Evolutionary conservation across 92 coral and sea anemone genomes (phyloP).

Genomic region (Bergia sp.): DNA sequence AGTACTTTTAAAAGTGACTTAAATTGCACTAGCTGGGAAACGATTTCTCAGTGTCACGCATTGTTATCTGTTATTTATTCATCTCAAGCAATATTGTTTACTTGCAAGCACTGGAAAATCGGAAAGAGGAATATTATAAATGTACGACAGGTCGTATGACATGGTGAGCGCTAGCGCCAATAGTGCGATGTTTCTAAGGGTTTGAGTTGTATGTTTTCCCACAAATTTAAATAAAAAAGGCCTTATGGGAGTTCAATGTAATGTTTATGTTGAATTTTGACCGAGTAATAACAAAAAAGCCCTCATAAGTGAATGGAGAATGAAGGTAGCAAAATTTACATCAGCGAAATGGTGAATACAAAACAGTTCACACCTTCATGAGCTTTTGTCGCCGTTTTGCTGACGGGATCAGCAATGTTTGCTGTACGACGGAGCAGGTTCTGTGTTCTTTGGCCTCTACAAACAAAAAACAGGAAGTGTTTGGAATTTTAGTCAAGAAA

Average conservation of each 20-base stretch:
- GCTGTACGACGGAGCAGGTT: constrained; percentile 84
- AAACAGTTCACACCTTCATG: constrained; percentile 74
- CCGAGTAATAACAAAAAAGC: too few relatives aligned
- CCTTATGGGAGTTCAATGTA: too few relatives aligned
- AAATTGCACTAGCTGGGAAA: not conserved
- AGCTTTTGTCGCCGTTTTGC: constrained; percentile 84
- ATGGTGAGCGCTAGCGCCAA: too few relatives aligned
- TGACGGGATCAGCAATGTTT: constrained; percentile 91
- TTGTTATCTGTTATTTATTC: not conserved
- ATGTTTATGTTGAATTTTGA: too few relatives aligned
- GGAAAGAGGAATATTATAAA: too few relatives aligned
- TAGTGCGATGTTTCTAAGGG: too few relatives aligned
- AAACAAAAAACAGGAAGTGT: not conserved
- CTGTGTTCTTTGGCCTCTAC: constrained; percentile 69
- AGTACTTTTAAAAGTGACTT: not conserved
- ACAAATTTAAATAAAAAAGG: too few relatives aligned
- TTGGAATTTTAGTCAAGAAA: too few relatives aligned
- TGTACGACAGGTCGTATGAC: too few relatives aligned
- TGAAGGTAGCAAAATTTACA: not conserved
- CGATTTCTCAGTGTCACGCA: not conserved
- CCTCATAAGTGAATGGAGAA: not conserved
- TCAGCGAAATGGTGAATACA: not conserved
- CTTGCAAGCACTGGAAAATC: too few relatives aligned
- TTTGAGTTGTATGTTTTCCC: too few relatives aligned
- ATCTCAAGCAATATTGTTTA: too few relatives aligned